phyloP scores from a whole-genome alignment of 1,140 invertebrate species.

The Nasonia longicornis region DNA sequence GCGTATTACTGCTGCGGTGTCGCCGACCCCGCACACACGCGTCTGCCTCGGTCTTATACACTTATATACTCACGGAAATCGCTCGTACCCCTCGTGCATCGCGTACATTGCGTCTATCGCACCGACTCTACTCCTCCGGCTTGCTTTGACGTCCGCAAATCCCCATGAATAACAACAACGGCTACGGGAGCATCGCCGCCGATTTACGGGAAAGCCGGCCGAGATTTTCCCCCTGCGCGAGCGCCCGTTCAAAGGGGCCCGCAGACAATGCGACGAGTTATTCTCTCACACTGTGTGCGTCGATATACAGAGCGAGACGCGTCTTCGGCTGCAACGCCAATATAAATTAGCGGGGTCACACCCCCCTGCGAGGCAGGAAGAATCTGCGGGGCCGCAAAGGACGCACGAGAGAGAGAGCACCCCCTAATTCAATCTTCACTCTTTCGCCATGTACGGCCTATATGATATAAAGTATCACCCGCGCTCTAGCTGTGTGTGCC shows the following conservation, averaged over 20 bases:
- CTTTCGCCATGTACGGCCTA: slow-evolving; percentile 53
- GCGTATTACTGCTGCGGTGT: background rate
- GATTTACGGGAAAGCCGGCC: slow-evolving; percentile 36
- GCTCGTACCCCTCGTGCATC: background rate
- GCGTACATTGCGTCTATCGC: background rate
- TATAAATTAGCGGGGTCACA: slow-evolving; percentile 57
- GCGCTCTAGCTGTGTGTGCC: background rate
- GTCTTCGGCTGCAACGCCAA: slow-evolving; percentile 28
- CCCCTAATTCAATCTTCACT: slow-evolving; percentile 55
- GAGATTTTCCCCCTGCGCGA: slow-evolving; percentile 20
- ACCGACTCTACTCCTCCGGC: background rate
- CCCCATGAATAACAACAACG: slow-evolving; percentile 50
- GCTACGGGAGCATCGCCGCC: background rate
- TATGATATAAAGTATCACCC: slow-evolving; percentile 34
- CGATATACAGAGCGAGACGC: slow-evolving; percentile 9
- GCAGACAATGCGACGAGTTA: background rate
- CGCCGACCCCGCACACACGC: background rate
- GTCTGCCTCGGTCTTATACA: background rate
- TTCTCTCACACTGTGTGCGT: background rate
- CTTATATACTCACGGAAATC: background rate
- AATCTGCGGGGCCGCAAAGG: slow-evolving; percentile 35
- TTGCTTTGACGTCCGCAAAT: slow-evolving; percentile 36
- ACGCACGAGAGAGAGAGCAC: slow-evolving; percentile 11
- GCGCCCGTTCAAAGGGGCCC: background rate
- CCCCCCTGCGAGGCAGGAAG: slow-evolving; percentile 46